Evolutionary conservation across 2,888 invertebrate genomes (phyloP).

Genomic region (Drosophila merina): DNA sequence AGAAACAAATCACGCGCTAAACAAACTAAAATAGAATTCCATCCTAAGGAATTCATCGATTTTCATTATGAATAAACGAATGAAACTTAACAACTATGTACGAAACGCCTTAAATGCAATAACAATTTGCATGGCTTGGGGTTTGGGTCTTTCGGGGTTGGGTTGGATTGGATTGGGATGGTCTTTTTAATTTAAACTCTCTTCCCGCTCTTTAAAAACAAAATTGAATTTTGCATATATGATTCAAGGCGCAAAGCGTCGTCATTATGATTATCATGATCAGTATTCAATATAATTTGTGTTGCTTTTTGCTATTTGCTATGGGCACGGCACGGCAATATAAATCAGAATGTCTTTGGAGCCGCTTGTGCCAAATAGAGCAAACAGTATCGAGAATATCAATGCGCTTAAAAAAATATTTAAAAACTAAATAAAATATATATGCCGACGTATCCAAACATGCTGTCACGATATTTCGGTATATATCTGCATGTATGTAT

Average conservation of each 20-base stretch:
- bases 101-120: slow-evolving; percentile 46
- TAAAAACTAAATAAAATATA: slow-evolving; percentile 73
- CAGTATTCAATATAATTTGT: slow-evolving; percentile 8
- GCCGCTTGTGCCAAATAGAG: slow-evolving; percentile 58
- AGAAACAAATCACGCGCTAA: slow-evolving; percentile 45
- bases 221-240: slow-evolving; percentile 69
- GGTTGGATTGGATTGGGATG: slow-evolving; percentile 10
- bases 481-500: no score
- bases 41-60: slow-evolving; percentile 15
- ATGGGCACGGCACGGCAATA: slow-evolving; percentile 23
- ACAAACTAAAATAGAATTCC: slow-evolving; percentile 53
- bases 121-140: slow-evolving; percentile 50
- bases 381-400: slow-evolving; percentile 31
- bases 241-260: slow-evolving; percentile 27
- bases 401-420: slow-evolving; percentile 43
- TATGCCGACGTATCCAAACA: slow-evolving; percentile 17
- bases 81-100: slow-evolving; percentile 63
- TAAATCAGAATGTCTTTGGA: slow-evolving; percentile 63
- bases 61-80: slow-evolving; percentile 46
- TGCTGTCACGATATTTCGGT: background rate
- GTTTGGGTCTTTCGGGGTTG: slow-evolving; percentile 4
- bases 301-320: background rate
- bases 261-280: slow-evolving; percentile 22
- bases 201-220: slow-evolving; percentile 50
- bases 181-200: slow-evolving; percentile 61